Evolutionary conservation across 2,888 invertebrate genomes (phyloP).

Genomic region (Caenorhabditis uteleia): DNA sequence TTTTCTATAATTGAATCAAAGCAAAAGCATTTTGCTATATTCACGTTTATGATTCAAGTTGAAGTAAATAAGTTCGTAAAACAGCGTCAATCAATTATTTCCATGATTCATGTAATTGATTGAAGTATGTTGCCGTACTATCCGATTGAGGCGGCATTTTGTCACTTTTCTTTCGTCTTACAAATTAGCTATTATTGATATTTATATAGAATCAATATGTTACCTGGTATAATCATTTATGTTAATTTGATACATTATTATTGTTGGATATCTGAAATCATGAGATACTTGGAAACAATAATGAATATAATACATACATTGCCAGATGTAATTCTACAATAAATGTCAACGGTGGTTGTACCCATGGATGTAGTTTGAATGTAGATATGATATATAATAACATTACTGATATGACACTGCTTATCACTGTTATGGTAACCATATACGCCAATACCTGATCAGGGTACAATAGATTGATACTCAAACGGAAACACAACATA

Average conservation of each 20-base stretch:
- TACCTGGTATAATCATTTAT: background rate
- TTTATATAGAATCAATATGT: too few relatives aligned
- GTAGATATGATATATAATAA: background rate
- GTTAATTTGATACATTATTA: constrained; percentile 1
- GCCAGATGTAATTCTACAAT: background rate
- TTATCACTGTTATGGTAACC: background rate
- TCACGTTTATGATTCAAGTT: too few relatives aligned
- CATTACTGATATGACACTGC: background rate
- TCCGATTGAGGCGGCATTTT: too few relatives aligned
- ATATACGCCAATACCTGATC: background rate
- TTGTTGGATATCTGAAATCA: background rate
- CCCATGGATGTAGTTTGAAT: background rate
- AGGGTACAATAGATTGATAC: background rate
- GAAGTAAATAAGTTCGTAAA: too few relatives aligned
- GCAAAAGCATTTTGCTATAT: too few relatives aligned
- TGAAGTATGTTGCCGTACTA: too few relatives aligned
- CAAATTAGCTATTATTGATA: too few relatives aligned
- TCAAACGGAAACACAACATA: background rate
- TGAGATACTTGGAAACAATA: background rate
- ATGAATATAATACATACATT: background rate
- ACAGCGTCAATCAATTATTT: too few relatives aligned
- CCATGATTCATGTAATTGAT: too few relatives aligned
- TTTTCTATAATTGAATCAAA: too few relatives aligned
- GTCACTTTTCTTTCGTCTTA: too few relatives aligned
- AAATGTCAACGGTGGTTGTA: background rate